These are phyloP conservation scores for Phalacrocorax pelagicus DNA, from an alignment of 2,113 vertebrate genomes.

Conservation along the genomic window DNA sequence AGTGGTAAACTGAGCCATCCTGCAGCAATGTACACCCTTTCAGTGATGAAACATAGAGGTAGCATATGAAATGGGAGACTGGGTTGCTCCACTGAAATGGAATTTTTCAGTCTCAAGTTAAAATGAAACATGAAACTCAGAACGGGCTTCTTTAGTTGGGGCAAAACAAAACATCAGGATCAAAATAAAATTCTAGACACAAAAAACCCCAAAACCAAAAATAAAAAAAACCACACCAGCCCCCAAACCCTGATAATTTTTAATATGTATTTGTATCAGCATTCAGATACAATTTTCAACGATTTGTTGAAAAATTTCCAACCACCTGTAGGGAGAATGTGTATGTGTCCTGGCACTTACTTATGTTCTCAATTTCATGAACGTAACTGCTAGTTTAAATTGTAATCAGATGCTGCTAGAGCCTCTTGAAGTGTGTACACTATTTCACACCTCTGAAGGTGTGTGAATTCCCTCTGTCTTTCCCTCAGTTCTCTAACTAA, in stretches of 20 bases:
- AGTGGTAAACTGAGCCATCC: not conserved
- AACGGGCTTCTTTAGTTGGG: not conserved
- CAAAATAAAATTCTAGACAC: not conserved
- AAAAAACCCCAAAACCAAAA: no score
- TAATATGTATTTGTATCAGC: not conserved
- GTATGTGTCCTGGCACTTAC: not conserved
- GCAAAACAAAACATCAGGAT: not conserved
- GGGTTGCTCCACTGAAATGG: not conserved
- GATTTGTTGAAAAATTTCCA: slow-evolving; percentile 33
- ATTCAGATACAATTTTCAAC: not conserved
- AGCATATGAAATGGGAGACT: not conserved
- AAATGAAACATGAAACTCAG: slow-evolving; percentile 25
- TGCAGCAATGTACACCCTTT: not conserved
- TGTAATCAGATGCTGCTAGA: slow-evolving; percentile 32
- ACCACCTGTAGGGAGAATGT: not conserved
- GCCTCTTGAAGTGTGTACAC: not conserved
- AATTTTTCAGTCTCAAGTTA: slow-evolving; percentile 34
- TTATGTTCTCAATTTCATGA: slow-evolving; percentile 42
- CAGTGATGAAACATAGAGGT: not conserved
- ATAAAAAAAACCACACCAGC: not conserved
- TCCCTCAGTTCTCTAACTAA: not conserved
- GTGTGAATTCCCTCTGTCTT: slow-evolving; percentile 1
- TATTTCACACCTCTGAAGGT: slow-evolving; percentile 41
- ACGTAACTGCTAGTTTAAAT: slow-evolving; percentile 25
- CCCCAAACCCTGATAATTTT: not conserved